phyloP scores from a whole-genome alignment of 2,113 vertebrate species.

The Xerus inauris region DNA sequence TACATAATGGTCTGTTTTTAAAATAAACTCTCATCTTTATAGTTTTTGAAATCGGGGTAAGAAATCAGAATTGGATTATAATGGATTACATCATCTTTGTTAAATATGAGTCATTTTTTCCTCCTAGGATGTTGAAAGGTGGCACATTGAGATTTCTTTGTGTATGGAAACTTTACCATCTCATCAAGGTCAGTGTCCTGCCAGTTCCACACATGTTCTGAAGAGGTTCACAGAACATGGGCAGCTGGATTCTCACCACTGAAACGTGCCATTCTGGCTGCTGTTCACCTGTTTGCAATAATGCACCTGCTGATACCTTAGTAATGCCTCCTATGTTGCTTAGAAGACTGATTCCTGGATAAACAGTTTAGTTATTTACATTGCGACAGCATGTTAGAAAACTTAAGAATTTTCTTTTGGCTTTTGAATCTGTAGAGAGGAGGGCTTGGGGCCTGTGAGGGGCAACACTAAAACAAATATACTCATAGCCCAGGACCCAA shows the following conservation, averaged over 20 bases:
- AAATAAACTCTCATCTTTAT: background rate
- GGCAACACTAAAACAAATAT: background rate
- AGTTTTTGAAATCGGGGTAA: background rate
- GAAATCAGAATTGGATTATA: background rate
- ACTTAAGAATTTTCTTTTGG: background rate
- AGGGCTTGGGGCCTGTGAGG: background rate
- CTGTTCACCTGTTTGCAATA: slow-evolving; percentile 72
- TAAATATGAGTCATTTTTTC: background rate
- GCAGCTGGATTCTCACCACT: background rate
- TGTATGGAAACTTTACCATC: slow-evolving; percentile 62
- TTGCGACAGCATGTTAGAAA: slow-evolving; percentile 62
- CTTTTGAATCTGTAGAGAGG: background rate
- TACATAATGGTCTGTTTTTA: background rate
- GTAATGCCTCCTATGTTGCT: slow-evolving; percentile 69
- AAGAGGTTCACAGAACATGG: slow-evolving; percentile 54
- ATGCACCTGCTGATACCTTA: slow-evolving; percentile 51
- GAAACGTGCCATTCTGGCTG: slow-evolving; percentile 67
- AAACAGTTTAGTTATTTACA: slow-evolving; percentile 69
- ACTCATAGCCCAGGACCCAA: background rate
- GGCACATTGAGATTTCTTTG: background rate
- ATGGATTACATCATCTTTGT: background rate
- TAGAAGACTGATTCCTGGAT: slow-evolving; percentile 66
- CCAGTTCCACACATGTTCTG: background rate
- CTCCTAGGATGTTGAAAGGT: background rate
- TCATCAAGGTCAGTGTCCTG: slow-evolving; percentile 36